These are phyloP conservation scores for Pseudorasbora parva DNA, from an alignment of 2,113 vertebrate genomes.

Conservation along the genomic window DNA sequence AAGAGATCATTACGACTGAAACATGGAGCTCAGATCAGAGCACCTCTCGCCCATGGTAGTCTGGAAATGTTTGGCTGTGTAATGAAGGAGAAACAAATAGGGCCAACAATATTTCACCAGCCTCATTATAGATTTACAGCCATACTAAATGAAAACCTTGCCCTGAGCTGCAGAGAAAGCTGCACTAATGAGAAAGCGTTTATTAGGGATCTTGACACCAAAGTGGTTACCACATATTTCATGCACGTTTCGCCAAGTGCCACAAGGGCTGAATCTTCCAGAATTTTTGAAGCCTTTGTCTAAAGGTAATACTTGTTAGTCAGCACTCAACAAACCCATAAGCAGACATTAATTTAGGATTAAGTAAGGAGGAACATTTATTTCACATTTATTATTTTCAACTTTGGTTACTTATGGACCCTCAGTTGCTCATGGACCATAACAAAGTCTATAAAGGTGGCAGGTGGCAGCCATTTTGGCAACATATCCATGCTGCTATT, in stretches of 20 bases:
- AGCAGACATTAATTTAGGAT: not conserved
- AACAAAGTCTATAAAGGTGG: not conserved
- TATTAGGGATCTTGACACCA: conserved; percentile 64
- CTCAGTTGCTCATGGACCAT: not conserved
- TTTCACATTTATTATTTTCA: not conserved
- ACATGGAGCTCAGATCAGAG: conserved; percentile 54
- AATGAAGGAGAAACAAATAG: conserved; percentile 53
- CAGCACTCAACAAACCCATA: not conserved
- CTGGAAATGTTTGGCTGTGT: conserved; percentile 55
- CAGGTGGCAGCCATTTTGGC: not conserved
- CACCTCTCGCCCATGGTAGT: conserved; percentile 54
- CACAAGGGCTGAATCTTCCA: conserved; percentile 7
- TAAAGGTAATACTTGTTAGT: conserved; percentile 6
- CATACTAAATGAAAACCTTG: conserved; percentile 63
- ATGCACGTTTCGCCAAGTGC: conserved; percentile 48
- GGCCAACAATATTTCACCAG: conserved; percentile 64
- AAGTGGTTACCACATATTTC: conserved; percentile 56
- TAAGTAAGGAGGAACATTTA: not conserved
- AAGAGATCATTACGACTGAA: conserved; percentile 59
- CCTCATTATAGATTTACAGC: conserved; percentile 69
- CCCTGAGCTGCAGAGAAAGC: conserved; percentile 58
- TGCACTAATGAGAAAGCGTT: conserved; percentile 65
- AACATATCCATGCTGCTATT: not conserved
- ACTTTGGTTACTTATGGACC: not conserved
- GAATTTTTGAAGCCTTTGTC: conserved; percentile 26